Conservation (phyloP, 2,888 invertebrate genomes). For the Malthinus seriepunctatus region DNA sequence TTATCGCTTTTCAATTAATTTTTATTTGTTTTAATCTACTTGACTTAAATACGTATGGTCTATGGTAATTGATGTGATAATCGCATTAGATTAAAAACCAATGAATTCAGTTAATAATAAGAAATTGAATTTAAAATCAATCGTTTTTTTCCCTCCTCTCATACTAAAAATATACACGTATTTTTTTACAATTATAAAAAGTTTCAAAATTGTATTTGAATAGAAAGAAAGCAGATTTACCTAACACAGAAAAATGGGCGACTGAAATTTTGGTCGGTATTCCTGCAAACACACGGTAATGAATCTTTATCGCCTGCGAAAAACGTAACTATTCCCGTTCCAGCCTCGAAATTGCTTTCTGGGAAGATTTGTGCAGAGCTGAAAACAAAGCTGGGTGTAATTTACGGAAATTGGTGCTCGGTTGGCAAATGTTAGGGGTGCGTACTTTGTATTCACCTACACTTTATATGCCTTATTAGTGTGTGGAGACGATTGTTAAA, state of each 20-base stretch:
- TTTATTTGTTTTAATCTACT: no score
- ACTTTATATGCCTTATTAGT: slow-evolving; percentile 30
- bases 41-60: no score
- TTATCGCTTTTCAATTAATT: no score
- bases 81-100: no score
- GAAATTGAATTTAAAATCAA: no score
- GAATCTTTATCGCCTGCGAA: slow-evolving; percentile 57
- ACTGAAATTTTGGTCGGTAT: slow-evolving; percentile 47
- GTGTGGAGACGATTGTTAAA: slow-evolving; percentile 22
- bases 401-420: slow-evolving; percentile 58
- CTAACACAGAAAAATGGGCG: slow-evolving; percentile 39
- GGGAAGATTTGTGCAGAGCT: slow-evolving; percentile 58
- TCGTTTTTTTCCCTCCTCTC: no score
- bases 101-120: no score
- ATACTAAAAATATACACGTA: no score
- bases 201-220: slow-evolving; percentile 19
- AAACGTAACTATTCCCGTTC: slow-evolving; percentile 53
- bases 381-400: slow-evolving; percentile 61
- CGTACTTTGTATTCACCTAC: slow-evolving; percentile 31
- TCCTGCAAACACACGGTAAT: slow-evolving; percentile 50
- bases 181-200: background rate
- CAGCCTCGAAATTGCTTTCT: slow-evolving; percentile 56
- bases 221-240: slow-evolving; percentile 28
- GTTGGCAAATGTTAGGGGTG: slow-evolving; percentile 40
- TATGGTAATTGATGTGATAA: no score